Base-by-base conservation (phyloP, 2,888 invertebrate genomes). In the Crocallis elinguaria region DNA sequence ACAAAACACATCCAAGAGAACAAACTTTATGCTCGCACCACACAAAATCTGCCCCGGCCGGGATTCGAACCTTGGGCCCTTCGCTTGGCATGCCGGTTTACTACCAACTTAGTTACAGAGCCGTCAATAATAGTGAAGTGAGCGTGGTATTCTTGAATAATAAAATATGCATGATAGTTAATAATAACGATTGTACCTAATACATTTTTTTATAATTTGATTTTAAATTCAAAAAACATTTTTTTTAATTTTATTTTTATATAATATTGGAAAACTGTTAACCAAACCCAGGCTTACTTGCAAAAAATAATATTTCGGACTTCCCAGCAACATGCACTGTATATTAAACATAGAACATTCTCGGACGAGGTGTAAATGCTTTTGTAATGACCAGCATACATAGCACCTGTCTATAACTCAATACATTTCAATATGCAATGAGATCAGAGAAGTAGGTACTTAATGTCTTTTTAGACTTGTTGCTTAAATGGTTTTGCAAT, bases 311-410 rank as follows among this genome's bases (percentile, higher is more conserved):
- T 8, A 35, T 16, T 36, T 36, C 8, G 3, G 7, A 41, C 29
- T 12, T 19, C 1, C 37, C 37, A 19, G 41, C 6, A 37, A 37
- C 37, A 32, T 43, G 23, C 36, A 19, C 32, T 37, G 37, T 44
- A 27, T 37, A 42, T 25, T 45, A 35, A 38, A 44, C 38, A 11
- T 14, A 54, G 37, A 37, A 33, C 41, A 33, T 49, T 49, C 52
- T 57, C 48, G 56, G 44, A 49, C 37, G 49, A 69, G 67, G 69
- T 69, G 69, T 68, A 67, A 74, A 73, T 62, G 63, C 36, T 62
- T 60, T 62, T 64, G 64, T 71, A 64, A 70, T 67, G 49, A 68
- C 62, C 64, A 64, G 68, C 68, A 69, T 70, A 68, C 57, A 72
- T 73, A 63, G 43, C 48, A 54, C 54, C n/a, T 14, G 21, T 12